Percentiles rank a stretch among this genome's conserved stretches.
Conservation (phyloP, 2,888 invertebrate genomes). For the Crossocerus cetratus region DNA sequence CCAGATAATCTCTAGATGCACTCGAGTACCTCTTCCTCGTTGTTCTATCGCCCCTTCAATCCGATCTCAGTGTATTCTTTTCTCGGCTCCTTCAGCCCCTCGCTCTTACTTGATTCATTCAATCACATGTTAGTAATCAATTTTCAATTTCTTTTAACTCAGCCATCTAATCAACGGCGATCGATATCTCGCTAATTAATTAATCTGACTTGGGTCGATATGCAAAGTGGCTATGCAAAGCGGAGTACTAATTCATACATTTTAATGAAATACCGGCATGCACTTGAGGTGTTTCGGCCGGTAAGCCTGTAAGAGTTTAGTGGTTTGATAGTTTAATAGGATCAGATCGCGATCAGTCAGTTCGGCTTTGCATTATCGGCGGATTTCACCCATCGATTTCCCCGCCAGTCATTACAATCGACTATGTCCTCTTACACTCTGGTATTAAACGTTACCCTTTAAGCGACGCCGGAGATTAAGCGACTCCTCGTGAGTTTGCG, state of each 20-base stretch:
- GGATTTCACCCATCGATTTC: constrained; percentile 62
- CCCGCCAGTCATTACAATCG: neutral
- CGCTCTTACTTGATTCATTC: constrained; percentile 6
- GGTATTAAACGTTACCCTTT: neutral
- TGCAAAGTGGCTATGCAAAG: constrained; percentile 25
- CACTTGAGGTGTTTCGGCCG: constrained; percentile 71
- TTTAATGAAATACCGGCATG: constrained; percentile 66
- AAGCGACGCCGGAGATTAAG: neutral
- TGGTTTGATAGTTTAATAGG: constrained; percentile 66
- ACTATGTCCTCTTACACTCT: neutral
- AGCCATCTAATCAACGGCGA: neutral
- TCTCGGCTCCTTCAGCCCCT: constrained; percentile 31
- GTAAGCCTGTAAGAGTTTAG: constrained; percentile 66
- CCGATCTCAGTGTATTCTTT: constrained; percentile 2
- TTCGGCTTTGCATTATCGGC: constrained; percentile 65
- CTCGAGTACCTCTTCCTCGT: constrained; percentile 49
- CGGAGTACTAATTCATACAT: constrained; percentile 59
- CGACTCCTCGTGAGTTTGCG: too few species aligned
- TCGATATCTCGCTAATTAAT: neutral
- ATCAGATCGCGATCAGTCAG: constrained; percentile 72
- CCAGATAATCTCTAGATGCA: constrained; percentile 55
- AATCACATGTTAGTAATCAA: neutral
- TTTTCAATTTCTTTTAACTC: constrained; percentile 30
- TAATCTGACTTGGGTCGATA: neutral
- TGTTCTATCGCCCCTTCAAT: constrained; percentile 19